Base-by-base conservation (phyloP, 2,888 invertebrate genomes). In the Sepiola atlantica region DNA sequence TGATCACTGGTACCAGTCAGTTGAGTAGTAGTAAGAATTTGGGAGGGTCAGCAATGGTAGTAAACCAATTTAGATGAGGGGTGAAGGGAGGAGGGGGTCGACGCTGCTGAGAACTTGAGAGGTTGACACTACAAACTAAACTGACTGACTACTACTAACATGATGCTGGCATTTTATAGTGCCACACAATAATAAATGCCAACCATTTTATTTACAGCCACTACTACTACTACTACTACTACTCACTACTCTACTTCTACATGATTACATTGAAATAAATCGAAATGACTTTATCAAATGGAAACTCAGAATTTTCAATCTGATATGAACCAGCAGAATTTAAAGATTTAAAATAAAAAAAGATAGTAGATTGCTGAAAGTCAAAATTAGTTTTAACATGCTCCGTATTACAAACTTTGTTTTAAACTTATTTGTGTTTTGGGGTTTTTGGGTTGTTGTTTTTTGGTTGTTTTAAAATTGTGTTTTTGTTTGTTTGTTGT, bases 101-200 rank as follows among this genome's bases (percentile, higher is more conserved):
- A 45, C 77, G 32, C n/a, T 14, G 77, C 32, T 77, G 77, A 77
- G 77, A 77, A 77, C 77, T 77, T 77, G 77, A 77, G 77, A 77
- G 77, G 77, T 77, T 77, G 77, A 77, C 77, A 77, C 77, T 77
- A 77, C 77, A 77, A 77, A 77, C 77, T 77, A 18, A 45, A 32
- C 77, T 77, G 77, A 77, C 77, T 77, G 77, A 77, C 77, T 77
- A n/a, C 77, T 77, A 61, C 77, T 77, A 77, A 77, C 32, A 77
- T 77, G 77, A 77, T 77, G 77, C n/a, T 77, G 77, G 77, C 32
- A 77, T 77, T 77, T 77, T 16, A 32, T 77, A 32, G 77, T 77
- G 77, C 77, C 77, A 77, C n/a, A 77, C n/a, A 77, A 77, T 77
- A 77, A 77, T 77, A 77, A 77, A 77, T 77, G 77, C 77, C 77